These are phyloP conservation scores for Styela plicata DNA, from an alignment of 23 tunicate genomes.

Conservation along the genomic window DNA sequence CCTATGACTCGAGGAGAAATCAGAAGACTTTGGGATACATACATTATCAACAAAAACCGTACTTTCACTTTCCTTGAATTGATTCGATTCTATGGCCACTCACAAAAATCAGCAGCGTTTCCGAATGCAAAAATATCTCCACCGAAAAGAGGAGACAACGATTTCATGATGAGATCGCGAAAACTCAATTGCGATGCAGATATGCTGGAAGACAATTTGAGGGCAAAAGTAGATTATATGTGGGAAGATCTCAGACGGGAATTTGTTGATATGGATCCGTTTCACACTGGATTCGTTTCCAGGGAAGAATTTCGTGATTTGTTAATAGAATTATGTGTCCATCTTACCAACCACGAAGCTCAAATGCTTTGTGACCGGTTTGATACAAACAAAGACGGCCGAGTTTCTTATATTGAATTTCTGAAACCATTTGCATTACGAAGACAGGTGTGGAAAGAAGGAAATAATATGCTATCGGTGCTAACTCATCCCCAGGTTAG, in stretches of 20 bases:
- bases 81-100: constrained; percentile 92
- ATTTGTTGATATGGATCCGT: constrained; percentile 98
- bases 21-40: constrained; percentile 82
- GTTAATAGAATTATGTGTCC: constrained; percentile 80
- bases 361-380: constrained; percentile 75
- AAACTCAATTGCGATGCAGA: constrained; percentile 89
- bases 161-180: constrained; percentile 84
- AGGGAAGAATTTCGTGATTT: constrained; percentile 87
- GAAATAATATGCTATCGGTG: constrained; percentile 79
- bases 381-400: constrained; percentile 81
- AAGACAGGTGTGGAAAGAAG: constrained; percentile 70
- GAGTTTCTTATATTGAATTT: constrained; percentile 96
- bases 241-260: constrained; percentile 95
- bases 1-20: constrained; percentile 89
- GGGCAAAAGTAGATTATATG: constrained; percentile 90
- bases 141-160: constrained; percentile 96
- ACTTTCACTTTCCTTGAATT: constrained; percentile 80
- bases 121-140: constrained; percentile 97
- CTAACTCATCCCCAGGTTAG: constrained; percentile 60
- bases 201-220: constrained; percentile 85
- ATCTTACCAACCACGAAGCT: constrained; percentile 82
- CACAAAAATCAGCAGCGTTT: constrained; percentile 91
- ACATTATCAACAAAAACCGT: constrained; percentile 85
- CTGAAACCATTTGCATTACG: constrained; percentile 96
- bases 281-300: constrained; percentile 90